phyloP scores from a whole-genome alignment of 2,797 vertebrate genomes.

The Pelochelys cantorii region DNA sequence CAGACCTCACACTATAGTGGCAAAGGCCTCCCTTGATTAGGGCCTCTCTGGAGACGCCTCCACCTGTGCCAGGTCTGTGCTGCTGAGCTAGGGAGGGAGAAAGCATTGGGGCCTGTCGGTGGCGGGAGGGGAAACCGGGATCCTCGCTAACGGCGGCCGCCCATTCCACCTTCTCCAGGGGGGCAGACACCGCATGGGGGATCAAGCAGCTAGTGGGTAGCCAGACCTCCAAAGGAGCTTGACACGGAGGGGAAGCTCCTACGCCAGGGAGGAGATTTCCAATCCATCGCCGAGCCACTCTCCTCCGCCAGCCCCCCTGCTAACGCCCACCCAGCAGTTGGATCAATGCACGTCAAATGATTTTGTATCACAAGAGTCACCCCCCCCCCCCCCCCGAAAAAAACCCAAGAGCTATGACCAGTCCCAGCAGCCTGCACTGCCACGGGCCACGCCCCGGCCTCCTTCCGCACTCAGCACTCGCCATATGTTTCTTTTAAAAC shows the following conservation, averaged over 20 bases:
- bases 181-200: background rate
- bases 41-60: background rate
- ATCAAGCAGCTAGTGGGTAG: background rate
- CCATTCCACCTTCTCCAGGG: background rate
- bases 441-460: background rate
- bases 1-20: background rate
- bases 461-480: conserved; percentile 70
- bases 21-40: background rate
- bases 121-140: background rate
- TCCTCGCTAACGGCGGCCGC: background rate
- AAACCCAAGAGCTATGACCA: background rate
- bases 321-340: background rate
- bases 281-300: background rate
- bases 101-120: background rate
- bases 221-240: background rate
- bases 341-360: too few species aligned
- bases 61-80: background rate
- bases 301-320: background rate
- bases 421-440: background rate
- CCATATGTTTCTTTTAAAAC: conserved; percentile 77
- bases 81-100: background rate
- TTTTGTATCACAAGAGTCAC: rapidly evolving
- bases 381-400: background rate
- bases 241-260: background rate
- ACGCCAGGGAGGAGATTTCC: background rate